Base-by-base conservation (phyloP, 1,140 invertebrate genomes). In the Orchesella cincta region DNA sequence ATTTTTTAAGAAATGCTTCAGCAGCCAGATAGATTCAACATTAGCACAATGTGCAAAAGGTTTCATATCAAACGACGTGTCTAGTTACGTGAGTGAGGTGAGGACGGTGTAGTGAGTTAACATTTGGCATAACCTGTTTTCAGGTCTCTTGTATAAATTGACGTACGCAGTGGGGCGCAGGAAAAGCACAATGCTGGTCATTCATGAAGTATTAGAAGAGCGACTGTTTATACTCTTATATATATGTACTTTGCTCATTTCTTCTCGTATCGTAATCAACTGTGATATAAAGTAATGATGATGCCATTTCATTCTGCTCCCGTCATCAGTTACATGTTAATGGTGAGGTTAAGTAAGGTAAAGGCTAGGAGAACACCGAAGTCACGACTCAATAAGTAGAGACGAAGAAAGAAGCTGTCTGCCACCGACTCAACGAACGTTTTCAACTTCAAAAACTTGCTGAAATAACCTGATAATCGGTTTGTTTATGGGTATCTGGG, bases 281-380 rank as follows among this genome's bases (percentile, higher is more conserved):
- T 26, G 12, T 28, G 16, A 62, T 28, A 26, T 62, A 62, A 62
- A 62, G 23, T n/a, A 62, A 62, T 62, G 16, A 62, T 28, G 54
- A 62, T 62, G 54, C 23, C 26, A n/a, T 62, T 62, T 62, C 54
- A 62, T 62, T 62, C 8, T n/a, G 23, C 16, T 46, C 20, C 12
- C 5, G 54, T 62, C 54, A 26, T 28, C 26, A 28, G 26, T 62
- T 26, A 62, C 54, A n/a, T 62, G 54, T 62, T 62, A 62, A 62
- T 62, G 54, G 26, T n/a, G 23, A 62, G 54, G 54, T 62, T 62
- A 62, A 62, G 54, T 18, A 62, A 62, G 54, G 54, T 62, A 62
- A 62, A 62, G 54, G 54, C 54, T 62, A 62, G 16, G 54, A 26
- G 54, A n/a, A 18, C 54, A 62, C 26, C 23, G 16, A 28, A 62